Base-by-base conservation (phyloP, 2,797 vertebrate species). In the Anguilla pacifica region DNA sequence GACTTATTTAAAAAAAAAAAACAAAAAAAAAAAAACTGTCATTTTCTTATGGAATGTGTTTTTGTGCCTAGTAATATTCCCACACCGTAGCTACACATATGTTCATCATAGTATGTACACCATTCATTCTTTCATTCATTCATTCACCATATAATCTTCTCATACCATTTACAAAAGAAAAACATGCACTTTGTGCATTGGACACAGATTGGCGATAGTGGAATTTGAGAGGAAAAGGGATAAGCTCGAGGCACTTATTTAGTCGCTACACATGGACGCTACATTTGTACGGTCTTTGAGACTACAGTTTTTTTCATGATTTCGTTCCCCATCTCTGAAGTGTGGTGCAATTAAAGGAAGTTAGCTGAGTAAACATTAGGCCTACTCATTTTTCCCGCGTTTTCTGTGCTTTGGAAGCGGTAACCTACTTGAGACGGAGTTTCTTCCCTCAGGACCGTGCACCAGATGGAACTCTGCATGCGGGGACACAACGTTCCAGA, bases 201-300 rank as follows among this genome's bases (percentile, higher is more conserved):
- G 57, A 53, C 57, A 59, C 55, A 57, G 11, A 17, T 57, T 17
- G 2, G 15, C 55, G 2, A 17, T 13, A 17, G 10, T 55, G 53
- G 53, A 15, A 55, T 15, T 55, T 55, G 13, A 55, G 53, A 55
- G 53, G 53, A 15, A 15, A 55, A 11, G 53, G 11, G 53, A 55
- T 88, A 90, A 88, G 90, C 59, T 84, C 19, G 0, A 88, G 91
- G 92, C 87, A 89, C 89, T 91, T 92, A 93, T 93, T 93, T 91
- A 92, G 93, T 92, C 89, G 90, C 95, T 95, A 94, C 94, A 94
- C 92, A 94, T 94, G 92, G 55, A 88, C 89, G 88, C 28, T 25
- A 51, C 0, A 85, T 87, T 46, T 91, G 7, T 92, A 87, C 88
- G 89, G 61, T 86, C 84, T 55, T 17, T 35, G 15, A 46, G 43